Conservation (phyloP, 2,888 invertebrate genomes). For the Eledona agricola region DNA sequence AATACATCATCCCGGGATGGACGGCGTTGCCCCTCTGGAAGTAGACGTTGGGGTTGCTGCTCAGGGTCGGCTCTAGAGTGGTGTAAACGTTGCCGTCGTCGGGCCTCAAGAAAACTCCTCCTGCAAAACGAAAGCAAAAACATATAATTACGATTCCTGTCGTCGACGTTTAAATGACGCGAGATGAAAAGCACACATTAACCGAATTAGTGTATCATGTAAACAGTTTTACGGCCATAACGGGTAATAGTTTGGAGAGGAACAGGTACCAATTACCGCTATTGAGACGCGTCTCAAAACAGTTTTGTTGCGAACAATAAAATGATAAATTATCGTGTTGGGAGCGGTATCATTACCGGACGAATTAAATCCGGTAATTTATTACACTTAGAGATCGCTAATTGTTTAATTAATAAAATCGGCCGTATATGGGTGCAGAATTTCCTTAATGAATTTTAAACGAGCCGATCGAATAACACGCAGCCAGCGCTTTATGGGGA, state of each 20-base stretch:
- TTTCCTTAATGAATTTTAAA: conserved; percentile 24
- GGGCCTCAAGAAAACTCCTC: conserved; percentile 77
- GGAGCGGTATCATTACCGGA: conserved; percentile 16
- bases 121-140: too few species aligned
- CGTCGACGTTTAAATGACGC: neutral
- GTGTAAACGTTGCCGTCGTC: conserved; percentile 88
- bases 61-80: conserved; percentile 84
- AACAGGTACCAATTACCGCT: conserved; percentile 18
- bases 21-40: conserved; percentile 83
- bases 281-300: conserved; percentile 1
- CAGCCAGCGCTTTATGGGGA: neutral
- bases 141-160: too few species aligned
- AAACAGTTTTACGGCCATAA: conserved; percentile 41
- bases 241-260: conserved; percentile 30
- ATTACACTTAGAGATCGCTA: conserved; percentile 19
- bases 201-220: conserved; percentile 40
- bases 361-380: conserved; percentile 20
- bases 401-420: conserved; percentile 26
- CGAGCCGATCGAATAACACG: neutral
- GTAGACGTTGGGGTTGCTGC: conserved; percentile 90
- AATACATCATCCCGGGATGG: conserved; percentile 93
- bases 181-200: conserved; percentile 16
- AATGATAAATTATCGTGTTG: conserved; percentile 24
- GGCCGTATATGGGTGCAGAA: conserved; percentile 8
- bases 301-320: conserved; percentile 15